Conservation (phyloP, 2,113 vertebrate genomes). For the Corapipo altera region DNA sequence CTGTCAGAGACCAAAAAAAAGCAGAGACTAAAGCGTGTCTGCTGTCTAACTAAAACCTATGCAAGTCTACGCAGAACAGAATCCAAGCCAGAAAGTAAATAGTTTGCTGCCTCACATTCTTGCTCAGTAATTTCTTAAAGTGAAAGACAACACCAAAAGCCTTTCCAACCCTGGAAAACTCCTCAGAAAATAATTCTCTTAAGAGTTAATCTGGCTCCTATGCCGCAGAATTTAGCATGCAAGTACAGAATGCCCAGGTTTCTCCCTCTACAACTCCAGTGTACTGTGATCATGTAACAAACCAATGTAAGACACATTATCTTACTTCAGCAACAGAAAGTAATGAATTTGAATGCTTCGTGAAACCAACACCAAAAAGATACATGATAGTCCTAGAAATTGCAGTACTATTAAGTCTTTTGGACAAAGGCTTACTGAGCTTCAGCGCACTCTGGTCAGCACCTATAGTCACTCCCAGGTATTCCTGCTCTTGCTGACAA, state of each 20-base stretch:
- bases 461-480: neutral
- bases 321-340: neutral
- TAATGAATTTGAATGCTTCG: neutral
- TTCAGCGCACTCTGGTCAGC: neutral
- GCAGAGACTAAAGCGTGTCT: neutral
- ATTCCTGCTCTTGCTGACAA: neutral
- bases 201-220: neutral
- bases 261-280: neutral
- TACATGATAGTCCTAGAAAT: neutral
- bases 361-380: neutral
- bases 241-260: neutral
- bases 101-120: neutral
- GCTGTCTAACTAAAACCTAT: neutral
- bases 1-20: neutral
- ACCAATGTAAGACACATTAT: neutral
- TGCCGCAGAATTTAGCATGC: neutral
- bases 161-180: neutral
- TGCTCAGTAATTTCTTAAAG: conserved; percentile 16
- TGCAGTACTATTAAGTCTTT: neutral
- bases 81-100: conserved; percentile 19
- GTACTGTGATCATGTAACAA: neutral
- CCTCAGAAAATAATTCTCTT: neutral
- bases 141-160: neutral
- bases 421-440: neutral
- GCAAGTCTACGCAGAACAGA: neutral